phyloP scores from a whole-genome alignment of 2,797 vertebrate genomes.

The Potorous gilbertii region DNA sequence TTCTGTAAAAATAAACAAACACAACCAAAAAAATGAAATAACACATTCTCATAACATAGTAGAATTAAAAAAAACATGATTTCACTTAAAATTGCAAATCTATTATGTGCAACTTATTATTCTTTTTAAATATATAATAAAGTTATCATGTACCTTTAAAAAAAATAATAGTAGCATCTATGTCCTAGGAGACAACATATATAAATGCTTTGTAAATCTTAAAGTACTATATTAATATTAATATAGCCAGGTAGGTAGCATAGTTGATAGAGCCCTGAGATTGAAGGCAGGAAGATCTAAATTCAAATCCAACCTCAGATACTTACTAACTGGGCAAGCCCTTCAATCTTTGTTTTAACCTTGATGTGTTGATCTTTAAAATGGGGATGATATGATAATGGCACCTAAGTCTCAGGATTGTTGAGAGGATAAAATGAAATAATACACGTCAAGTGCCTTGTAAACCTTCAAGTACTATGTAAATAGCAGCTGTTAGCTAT shows the following conservation, averaged over 20 bases:
- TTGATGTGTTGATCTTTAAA: not conserved
- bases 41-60: no score
- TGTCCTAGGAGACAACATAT: not conserved
- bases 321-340: not conserved
- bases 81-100: no score
- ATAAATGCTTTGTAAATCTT: not conserved
- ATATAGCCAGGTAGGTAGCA: not conserved
- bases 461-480: not conserved
- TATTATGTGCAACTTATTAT: no score
- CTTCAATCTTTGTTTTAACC: not conserved
- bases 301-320: not conserved
- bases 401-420: no score
- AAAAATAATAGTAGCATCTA: not conserved
- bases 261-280: not conserved
- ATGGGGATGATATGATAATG: not conserved
- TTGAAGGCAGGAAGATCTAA: not conserved
- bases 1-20: no score
- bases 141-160: no score
- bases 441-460: not conserved
- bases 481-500: not conserved
- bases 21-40: no score
- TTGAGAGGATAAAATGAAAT: not conserved
- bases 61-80: no score
- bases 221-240: not conserved
- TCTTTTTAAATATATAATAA: no score